Conservation (phyloP, 2,113 vertebrate species). For the Poeciliopsis prolifica region DNA sequence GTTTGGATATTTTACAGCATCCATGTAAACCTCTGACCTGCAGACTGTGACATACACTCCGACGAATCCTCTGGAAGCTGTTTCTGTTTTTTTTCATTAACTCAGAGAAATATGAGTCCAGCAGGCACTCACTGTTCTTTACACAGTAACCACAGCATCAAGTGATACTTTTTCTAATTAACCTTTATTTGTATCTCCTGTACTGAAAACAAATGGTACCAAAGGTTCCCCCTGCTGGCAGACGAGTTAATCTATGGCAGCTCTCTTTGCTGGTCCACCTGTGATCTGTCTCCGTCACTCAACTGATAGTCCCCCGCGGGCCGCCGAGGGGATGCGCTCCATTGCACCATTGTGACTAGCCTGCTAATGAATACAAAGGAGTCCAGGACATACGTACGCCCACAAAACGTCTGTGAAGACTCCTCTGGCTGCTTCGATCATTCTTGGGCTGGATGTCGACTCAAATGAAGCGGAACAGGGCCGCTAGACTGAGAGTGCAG, state of each 20-base stretch:
- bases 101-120: constrained; percentile 25
- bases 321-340: constrained; percentile 76
- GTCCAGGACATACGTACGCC: constrained; percentile 62
- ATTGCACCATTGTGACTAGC: constrained; percentile 67
- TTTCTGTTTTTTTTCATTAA: constrained; percentile 56
- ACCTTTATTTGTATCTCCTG: constrained; percentile 83
- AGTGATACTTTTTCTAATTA: constrained; percentile 58
- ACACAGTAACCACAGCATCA: constrained; percentile 55
- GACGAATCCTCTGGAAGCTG: background rate
- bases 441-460: constrained; percentile 69
- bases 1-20: background rate
- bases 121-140: constrained; percentile 38
- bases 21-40: background rate
- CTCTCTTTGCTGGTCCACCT: constrained; percentile 77
- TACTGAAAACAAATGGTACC: constrained; percentile 76
- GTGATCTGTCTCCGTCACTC: constrained; percentile 91
- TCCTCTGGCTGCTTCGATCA: constrained; percentile 54
- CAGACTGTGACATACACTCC: background rate
- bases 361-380: constrained; percentile 74
- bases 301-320: constrained; percentile 74
- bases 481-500: constrained; percentile 43
- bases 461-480: constrained; percentile 76
- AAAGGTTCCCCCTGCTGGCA: constrained; percentile 71
- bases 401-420: constrained; percentile 61
- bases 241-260: constrained; percentile 85